A percentile compares a stretch with the other conserved stretches of the same genome.
phyloP scores from a whole-genome alignment of 2,888 invertebrate species.

The Orthosia gracilis region DNA sequence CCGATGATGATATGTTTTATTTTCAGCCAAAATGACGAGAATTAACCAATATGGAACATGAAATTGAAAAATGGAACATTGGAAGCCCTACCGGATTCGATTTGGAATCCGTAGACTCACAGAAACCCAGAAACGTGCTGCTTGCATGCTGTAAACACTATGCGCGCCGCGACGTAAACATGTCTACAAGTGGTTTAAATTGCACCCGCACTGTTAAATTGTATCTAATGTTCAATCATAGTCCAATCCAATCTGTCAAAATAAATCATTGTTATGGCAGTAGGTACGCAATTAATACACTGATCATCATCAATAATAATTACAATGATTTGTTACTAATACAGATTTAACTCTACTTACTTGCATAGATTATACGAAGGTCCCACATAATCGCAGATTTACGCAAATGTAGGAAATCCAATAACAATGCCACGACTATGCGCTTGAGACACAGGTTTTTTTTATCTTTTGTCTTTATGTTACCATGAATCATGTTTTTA shows the following conservation, averaged over 20 bases:
- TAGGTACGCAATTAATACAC: slow-evolving; percentile 28
- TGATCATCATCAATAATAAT: slow-evolving; percentile 26
- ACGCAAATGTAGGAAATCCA: slow-evolving; percentile 51
- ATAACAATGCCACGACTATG: slow-evolving; percentile 31
- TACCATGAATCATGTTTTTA: slow-evolving; percentile 39
- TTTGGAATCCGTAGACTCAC: background rate
- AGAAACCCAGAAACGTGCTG: background rate
- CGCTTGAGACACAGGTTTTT: slow-evolving; percentile 27
- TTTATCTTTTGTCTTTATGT: slow-evolving; percentile 41
- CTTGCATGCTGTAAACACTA: background rate
- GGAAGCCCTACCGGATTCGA: background rate
- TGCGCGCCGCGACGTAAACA: background rate
- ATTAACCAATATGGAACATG: background rate
- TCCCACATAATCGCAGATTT: slow-evolving; percentile 46
- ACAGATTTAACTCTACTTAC: slow-evolving; percentile 24
- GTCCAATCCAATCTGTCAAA: slow-evolving; percentile 5
- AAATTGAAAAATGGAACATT: background rate
- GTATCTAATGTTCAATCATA: slow-evolving; percentile 4
- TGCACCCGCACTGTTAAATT: background rate
- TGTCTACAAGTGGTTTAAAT: too few species aligned
- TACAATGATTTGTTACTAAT: slow-evolving; percentile 28
- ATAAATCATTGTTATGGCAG: slow-evolving; percentile 23
- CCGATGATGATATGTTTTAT: background rate
- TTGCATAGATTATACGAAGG: slow-evolving; percentile 26
- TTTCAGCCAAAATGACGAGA: background rate